These are phyloP conservation scores for Halocynthia aurantium DNA, from an alignment of 23 tunicate species.

Conservation along the genomic window DNA sequence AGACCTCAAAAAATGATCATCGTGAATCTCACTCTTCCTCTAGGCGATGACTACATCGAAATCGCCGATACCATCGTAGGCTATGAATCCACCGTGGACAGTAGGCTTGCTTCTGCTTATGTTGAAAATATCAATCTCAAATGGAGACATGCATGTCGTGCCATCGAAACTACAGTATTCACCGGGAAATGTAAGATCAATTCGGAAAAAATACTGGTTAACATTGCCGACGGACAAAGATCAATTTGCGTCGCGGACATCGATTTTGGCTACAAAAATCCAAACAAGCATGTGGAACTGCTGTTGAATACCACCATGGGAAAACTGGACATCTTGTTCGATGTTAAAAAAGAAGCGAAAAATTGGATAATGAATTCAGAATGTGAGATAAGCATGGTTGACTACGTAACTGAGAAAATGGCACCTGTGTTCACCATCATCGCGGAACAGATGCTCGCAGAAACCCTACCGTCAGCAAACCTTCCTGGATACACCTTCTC, in stretches of 20 bases:
- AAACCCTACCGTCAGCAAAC: background rate
- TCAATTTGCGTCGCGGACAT: background rate
- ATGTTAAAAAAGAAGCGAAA: background rate
- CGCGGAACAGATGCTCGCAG: background rate
- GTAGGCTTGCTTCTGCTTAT: too few relatives aligned
- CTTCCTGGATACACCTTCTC: background rate
- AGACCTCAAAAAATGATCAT: background rate
- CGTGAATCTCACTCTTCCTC: background rate
- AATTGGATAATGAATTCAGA: background rate
- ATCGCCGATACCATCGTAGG: conserved; percentile 5
- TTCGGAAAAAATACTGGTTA: background rate
- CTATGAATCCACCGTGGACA: background rate
- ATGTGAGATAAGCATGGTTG: background rate
- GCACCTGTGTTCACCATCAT: background rate
- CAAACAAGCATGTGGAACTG: background rate
- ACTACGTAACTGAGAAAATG: background rate
- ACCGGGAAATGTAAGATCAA: background rate
- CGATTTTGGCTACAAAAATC: background rate
- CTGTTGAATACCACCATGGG: background rate
- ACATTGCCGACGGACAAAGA: conserved; percentile 1
- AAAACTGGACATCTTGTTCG: conserved; percentile 8
- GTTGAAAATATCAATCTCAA: too few relatives aligned
- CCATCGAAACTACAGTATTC: background rate
- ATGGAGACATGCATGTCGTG: background rate
- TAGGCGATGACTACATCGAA: background rate